Percentiles rank a stretch among this genome's conserved stretches.
phyloP scores from a whole-genome alignment of 2,888 invertebrate species.

The Crematogaster levior region DNA sequence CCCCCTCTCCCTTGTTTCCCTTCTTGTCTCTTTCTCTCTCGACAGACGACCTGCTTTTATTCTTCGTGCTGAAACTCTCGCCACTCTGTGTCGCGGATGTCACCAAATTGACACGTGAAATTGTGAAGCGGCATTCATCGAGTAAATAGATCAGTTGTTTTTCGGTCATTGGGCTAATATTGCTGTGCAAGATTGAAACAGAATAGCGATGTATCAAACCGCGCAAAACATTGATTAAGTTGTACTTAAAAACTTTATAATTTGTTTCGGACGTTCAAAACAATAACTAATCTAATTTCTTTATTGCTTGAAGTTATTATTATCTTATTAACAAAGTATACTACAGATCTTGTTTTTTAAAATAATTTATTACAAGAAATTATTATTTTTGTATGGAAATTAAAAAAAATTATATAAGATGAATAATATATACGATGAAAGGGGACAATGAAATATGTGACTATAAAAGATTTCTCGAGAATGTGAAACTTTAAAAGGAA shows the following conservation, averaged over 20 bases:
- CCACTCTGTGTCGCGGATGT: not conserved
- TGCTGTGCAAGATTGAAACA: not conserved
- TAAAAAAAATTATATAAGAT: not conserved
- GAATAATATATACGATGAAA: not conserved
- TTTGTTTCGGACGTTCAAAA: not conserved
- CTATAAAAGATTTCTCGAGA: not conserved
- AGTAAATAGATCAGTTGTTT: constrained; percentile 9
- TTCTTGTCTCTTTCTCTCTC: constrained; percentile 10
- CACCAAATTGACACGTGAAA: not conserved
- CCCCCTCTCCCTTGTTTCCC: not conserved
- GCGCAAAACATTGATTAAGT: not conserved
- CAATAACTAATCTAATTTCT: not conserved
- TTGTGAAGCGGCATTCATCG: not conserved
- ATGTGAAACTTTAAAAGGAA: not conserved
- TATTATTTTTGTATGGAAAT: not conserved
- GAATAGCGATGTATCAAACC: not conserved
- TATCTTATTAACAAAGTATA: not conserved
- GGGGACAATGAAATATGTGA: not conserved
- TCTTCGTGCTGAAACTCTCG: not conserved
- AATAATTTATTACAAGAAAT: not conserved
- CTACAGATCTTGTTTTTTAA: not conserved
- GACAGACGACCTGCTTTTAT: not conserved
- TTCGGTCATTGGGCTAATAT: not conserved
- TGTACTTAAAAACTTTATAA: not conserved
- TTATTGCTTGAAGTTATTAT: not conserved